These are phyloP conservation scores for Pangasianodon hypophthalmus DNA, from an alignment of 2,113 vertebrate species.

Conservation along the genomic window DNA sequence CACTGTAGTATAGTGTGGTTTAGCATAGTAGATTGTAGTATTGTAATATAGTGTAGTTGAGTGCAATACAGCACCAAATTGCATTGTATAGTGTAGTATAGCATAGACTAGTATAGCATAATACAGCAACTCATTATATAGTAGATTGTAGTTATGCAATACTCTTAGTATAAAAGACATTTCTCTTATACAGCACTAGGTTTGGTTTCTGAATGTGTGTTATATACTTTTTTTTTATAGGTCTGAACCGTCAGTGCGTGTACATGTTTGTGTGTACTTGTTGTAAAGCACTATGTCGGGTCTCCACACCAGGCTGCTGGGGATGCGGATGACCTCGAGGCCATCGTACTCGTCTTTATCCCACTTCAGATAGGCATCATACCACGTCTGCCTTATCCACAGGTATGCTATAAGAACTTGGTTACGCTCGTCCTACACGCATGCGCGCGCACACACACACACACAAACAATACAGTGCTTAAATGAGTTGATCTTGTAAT, in stretches of 20 bases:
- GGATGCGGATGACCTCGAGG: slow-evolving; percentile 92
- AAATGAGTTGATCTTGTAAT: slow-evolving; percentile 19
- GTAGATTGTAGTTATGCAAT: neutral
- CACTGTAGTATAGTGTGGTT: too few species aligned
- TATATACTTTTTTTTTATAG: neutral
- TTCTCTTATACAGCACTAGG: neutral
- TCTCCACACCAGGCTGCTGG: slow-evolving; percentile 94
- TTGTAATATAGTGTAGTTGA: too few species aligned
- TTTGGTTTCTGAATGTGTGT: neutral
- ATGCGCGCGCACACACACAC: slow-evolving; percentile 21
- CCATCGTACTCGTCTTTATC: slow-evolving; percentile 92
- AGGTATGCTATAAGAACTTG: slow-evolving; percentile 94
- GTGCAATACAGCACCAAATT: neutral
- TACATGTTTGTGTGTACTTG: slow-evolving; percentile 77
- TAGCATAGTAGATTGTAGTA: too few species aligned
- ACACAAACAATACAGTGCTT: slow-evolving; percentile 33
- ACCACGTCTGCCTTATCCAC: slow-evolving; percentile 97
- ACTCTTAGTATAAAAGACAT: neutral
- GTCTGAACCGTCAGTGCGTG: slow-evolving; percentile 6
- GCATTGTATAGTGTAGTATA: neutral
- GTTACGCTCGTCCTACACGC: slow-evolving; percentile 90
- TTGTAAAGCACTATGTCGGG: slow-evolving; percentile 96
- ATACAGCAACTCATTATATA: neutral
- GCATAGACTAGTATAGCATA: neutral
- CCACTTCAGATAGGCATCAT: slow-evolving; percentile 91